These are phyloP conservation scores for Drosophila pullipes DNA, from an alignment of 2,888 invertebrate genomes.

Conservation along the genomic window DNA sequence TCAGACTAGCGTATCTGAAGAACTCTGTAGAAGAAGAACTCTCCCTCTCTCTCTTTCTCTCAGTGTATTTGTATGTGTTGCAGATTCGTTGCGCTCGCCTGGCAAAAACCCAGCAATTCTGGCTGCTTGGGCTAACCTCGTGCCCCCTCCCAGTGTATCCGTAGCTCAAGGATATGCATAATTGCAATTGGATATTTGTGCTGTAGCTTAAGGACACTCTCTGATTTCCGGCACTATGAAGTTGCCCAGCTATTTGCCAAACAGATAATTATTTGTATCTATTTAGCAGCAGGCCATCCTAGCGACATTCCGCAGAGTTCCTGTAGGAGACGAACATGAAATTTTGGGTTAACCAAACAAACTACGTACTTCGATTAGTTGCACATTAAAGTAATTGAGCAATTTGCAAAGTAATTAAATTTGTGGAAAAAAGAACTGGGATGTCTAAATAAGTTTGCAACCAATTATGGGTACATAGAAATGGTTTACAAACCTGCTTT, in stretches of 20 bases:
- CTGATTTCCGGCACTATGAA: constrained; percentile 38
- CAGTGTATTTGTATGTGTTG: background rate
- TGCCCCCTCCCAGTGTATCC: constrained; percentile 47
- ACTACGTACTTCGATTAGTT: constrained; percentile 43
- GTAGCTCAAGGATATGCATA: constrained; percentile 49
- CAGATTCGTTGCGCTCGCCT: constrained; percentile 64
- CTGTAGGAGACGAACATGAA: constrained; percentile 60
- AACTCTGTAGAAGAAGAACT: background rate
- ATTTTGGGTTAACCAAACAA: constrained; percentile 69
- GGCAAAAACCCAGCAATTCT: constrained; percentile 61
- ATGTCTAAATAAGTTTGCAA: background rate
- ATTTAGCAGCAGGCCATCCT: constrained; percentile 61
- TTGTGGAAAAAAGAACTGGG: background rate
- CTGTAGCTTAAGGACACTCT: constrained; percentile 4
- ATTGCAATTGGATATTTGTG: constrained; percentile 70
- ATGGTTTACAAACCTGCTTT: background rate
- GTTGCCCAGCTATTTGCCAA: constrained; percentile 55
- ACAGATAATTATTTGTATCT: constrained; percentile 61
- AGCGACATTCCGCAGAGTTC: constrained; percentile 26
- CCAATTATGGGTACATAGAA: background rate
- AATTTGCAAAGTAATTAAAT: constrained; percentile 10
- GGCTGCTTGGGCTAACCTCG: constrained; percentile 77
- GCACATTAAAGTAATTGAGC: constrained; percentile 47
- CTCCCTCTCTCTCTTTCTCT: background rate
- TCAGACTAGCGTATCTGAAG: constrained; percentile 41